Base-by-base conservation (phyloP, 2,888 invertebrate genomes). In the Palloptera scutellata region DNA sequence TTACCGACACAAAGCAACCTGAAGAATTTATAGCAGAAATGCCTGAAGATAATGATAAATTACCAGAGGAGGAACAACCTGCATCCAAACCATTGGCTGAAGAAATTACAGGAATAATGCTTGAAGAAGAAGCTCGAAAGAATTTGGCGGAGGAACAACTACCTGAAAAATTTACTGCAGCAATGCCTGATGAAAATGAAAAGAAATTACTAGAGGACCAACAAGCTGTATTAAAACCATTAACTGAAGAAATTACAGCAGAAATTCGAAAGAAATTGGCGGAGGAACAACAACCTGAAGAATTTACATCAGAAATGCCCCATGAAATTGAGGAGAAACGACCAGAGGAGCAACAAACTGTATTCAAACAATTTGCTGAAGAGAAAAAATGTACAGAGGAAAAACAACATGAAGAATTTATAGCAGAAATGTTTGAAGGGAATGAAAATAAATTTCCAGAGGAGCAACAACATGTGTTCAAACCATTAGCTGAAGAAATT, bases 51-150 rank as follows among this genome's bases (percentile, higher is more conserved):
- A n/a, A n/a, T n/a, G n/a, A n/a, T n/a, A 30, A 30, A 30, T 6
- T 30, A 30, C 6, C 30, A 2, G 30, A 30, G 2, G 30, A 30
- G 6, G 2, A 30, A 2, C 30, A 30, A 30, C 30, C 6, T 30
- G 30, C 2, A 30, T 30, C 30, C 30, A 30, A 30, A 30, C 6
- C 30, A 30, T 30, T 30, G 6, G 30, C 30, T 30, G 30, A 30
- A 0, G 66, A 66, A 17, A 15, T 59, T 12, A 59, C 41, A 19
- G 41, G 52, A 19, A 63, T 66, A 64, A 62, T n/a, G n/a, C n/a
- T n/a, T n/a, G n/a, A n/a, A n/a, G n/a, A n/a, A n/a, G n/a, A n/a
- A n/a, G n/a, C n/a, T n/a, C n/a, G 43, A n/a, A n/a, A n/a, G n/a
- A 30, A 30, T 4, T 6, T 30, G 6, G 2, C 30, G 3, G 30